Evolutionary conservation across 2,113 vertebrate genomes (phyloP).

Genomic region (Etheostoma spectabile): DNA sequence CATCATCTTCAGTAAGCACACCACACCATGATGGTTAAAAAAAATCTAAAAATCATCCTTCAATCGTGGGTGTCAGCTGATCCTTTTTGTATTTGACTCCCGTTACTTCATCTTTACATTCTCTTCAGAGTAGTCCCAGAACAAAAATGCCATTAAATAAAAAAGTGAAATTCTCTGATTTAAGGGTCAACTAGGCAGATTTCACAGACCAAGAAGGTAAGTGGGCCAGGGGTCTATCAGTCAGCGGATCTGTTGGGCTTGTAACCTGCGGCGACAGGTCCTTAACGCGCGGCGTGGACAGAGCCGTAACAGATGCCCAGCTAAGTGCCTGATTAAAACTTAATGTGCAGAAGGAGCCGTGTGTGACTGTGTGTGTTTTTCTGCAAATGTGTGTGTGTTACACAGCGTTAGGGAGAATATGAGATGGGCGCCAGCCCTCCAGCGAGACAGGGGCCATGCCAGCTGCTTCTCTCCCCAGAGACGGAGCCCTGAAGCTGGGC

Average conservation of each 20-base stretch:
- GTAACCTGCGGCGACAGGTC: conserved; percentile 81
- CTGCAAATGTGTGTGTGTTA: conserved; percentile 47
- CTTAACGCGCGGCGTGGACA: conserved; percentile 71
- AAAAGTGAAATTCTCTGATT: conserved; percentile 30
- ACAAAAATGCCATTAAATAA: conserved; percentile 21
- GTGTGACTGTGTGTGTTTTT: conserved; percentile 40
- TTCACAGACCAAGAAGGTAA: conserved; percentile 55
- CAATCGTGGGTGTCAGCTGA: background rate
- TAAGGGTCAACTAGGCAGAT: conserved; percentile 25
- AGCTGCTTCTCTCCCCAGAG: conserved; percentile 80
- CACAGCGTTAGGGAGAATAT: conserved; percentile 50
- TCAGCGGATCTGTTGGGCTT: conserved; percentile 70
- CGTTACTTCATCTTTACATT: background rate
- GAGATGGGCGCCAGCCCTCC: conserved; percentile 77
- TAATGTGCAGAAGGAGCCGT: conserved; percentile 78
- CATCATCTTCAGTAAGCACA: background rate
- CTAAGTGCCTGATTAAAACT: conserved; percentile 88
- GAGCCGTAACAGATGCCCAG: conserved; percentile 84
- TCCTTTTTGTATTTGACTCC: background rate
- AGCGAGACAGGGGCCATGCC: conserved; percentile 78
- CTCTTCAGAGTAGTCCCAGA: conserved; percentile 1
- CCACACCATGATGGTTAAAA: background rate
- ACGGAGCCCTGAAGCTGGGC: conserved; percentile 79
- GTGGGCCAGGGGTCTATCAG: conserved; percentile 79
- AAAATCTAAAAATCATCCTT: background rate